Evolutionary conservation across 2,113 vertebrate species (phyloP).

Genomic region (Salvelinus namaycush): DNA sequence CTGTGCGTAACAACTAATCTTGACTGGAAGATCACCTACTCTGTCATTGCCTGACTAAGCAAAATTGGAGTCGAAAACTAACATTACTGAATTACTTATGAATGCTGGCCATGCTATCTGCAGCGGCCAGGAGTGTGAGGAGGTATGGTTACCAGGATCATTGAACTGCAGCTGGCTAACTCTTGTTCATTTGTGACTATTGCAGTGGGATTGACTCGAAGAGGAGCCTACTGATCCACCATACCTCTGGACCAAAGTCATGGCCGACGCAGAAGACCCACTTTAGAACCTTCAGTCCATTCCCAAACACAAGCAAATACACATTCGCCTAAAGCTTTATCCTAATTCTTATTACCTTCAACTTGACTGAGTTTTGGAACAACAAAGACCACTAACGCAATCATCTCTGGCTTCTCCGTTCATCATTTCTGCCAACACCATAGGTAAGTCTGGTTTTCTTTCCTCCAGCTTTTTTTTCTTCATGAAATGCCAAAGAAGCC

Average conservation of each 20-base stretch:
- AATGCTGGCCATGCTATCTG: neutral
- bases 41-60: neutral
- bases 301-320: constrained; percentile 5
- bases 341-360: too few relatives aligned
- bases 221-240: neutral
- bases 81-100: too few relatives aligned
- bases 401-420: neutral
- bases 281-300: constrained; percentile 41
- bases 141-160: neutral
- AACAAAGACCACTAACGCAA: neutral
- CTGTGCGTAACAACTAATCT: neutral
- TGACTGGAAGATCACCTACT: neutral
- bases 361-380: neutral
- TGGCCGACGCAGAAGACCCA: constrained; percentile 52
- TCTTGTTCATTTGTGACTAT: constrained; percentile 3
- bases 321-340: neutral
- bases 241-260: constrained; percentile 22
- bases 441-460: constrained; percentile 35
- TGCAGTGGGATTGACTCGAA: constrained; percentile 26
- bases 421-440: constrained; percentile 51
- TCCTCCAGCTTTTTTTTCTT: too few relatives aligned
- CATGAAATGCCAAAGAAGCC: too few relatives aligned
- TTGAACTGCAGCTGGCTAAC: neutral
- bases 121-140: neutral
- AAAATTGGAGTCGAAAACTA: neutral